Evolutionary conservation across 1,140 invertebrate species (phyloP), one percentile per base, ranked within the genome.

Genomic region (Coenobita brevimanus): DNA sequence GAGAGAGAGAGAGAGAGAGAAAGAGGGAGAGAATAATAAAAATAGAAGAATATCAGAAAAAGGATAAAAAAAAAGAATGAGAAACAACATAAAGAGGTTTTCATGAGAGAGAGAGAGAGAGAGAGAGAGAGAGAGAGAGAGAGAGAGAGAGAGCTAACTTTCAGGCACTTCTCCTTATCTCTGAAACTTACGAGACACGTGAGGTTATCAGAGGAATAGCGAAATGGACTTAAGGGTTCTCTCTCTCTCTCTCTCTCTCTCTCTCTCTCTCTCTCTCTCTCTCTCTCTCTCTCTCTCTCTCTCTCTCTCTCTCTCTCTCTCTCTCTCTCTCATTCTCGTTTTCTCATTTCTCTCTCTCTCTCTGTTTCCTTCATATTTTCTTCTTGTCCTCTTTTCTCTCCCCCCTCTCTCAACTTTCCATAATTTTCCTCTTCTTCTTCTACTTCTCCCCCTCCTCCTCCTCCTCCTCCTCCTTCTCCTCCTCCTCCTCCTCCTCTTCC

Each of bases 231-330:
- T n/a, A n/a, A n/a, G n/a, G n/a, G n/a, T n/a, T 71, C n/a, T n/a
- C n/a, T n/a, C n/a, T n/a, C n/a, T n/a, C n/a, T n/a, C n/a, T n/a
- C n/a, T n/a, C n/a, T n/a, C 67, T 71, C 67, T 71, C 67, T 33
- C 30, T 33, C 30, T 33, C 67, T 71, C 67, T 71, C 67, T 71
- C 67, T 71, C 62, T 67, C 62, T 67, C 62, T 67, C 62, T 67
- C 62, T 67, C 67, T 71, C 67, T 71, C 67, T 71, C 67, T 27
- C 24, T 8, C 30, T 30, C 41, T 38, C 67, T 38, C 24, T 27
- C 17, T 17, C 67, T 30, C 33, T 6, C 17, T 38, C 67, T 38
- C 24, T 21, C 21, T 30, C 4, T 30, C 62, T 38, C n/a, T n/a
- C 21, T 38, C 67, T 71, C 1, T 38, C 41, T 8, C 17, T 17